These are phyloP conservation scores for Cairina moschata DNA, from an alignment of 2,113 vertebrate genomes.

Conservation along the genomic window DNA sequence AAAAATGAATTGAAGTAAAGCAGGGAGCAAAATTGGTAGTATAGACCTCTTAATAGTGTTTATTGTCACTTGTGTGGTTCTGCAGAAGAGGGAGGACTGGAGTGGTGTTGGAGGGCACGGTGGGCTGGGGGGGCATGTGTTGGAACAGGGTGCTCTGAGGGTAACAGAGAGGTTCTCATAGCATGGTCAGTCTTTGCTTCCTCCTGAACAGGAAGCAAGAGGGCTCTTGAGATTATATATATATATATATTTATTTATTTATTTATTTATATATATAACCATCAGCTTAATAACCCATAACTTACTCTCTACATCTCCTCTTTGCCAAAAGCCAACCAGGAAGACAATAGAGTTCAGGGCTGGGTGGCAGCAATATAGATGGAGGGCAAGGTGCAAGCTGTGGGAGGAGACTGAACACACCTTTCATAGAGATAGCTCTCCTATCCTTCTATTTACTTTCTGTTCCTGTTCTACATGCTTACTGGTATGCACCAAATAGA, in stretches of 20 bases:
- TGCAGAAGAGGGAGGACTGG: not conserved
- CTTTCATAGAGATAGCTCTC: not conserved
- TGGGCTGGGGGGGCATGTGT: not conserved
- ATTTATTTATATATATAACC: not conserved
- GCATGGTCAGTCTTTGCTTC: not conserved
- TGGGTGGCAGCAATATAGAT: not conserved
- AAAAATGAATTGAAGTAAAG: not conserved
- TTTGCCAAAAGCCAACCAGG: not conserved
- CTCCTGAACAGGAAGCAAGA: not conserved
- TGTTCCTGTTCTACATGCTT: not conserved
- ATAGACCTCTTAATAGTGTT: not conserved
- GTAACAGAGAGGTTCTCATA: not conserved
- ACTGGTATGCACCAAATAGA: not conserved
- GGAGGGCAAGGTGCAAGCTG: slow-evolving; percentile 7
- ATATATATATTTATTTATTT: no score
- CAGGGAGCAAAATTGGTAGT: not conserved
- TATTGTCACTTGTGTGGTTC: not conserved
- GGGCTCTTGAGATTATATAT: not conserved
- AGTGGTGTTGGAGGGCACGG: no score
- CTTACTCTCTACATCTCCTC: not conserved
- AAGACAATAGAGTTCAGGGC: not conserved
- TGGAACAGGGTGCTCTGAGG: not conserved
- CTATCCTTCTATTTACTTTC: not conserved
- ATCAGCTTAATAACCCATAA: not conserved
- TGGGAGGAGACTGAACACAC: not conserved